These are phyloP conservation scores for Leptopilina clavipes DNA, from an alignment of 1,140 invertebrate genomes.

Conservation along the genomic window DNA sequence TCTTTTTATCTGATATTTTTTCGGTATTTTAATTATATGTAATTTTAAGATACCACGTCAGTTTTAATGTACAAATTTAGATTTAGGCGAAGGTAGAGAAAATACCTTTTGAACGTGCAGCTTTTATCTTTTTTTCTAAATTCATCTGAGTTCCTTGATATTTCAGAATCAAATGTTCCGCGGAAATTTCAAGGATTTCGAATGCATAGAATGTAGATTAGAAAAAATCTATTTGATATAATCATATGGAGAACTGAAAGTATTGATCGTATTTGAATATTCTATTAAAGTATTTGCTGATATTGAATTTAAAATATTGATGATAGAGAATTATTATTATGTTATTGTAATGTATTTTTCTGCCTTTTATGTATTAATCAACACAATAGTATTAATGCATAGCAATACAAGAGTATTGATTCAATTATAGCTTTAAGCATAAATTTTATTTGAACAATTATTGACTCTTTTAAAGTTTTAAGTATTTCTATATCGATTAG, in stretches of 20 bases:
- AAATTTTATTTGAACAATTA: not conserved
- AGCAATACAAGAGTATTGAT: conserved; percentile 1
- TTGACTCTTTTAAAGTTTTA: not conserved
- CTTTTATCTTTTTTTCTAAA: not conserved
- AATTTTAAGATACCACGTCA: not conserved
- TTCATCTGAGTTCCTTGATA: not conserved
- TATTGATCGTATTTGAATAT: conserved; percentile 4
- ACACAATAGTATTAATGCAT: too few species aligned
- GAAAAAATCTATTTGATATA: conserved; percentile 7
- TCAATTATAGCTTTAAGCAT: not conserved
- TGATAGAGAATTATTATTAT: not conserved
- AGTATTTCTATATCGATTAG: not conserved
- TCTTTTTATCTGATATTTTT: not conserved
- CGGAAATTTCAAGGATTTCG: not conserved
- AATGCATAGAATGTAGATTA: not conserved
- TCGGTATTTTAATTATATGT: not conserved
- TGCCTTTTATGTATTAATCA: too few species aligned
- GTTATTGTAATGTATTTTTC: too few species aligned
- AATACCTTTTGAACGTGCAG: not conserved
- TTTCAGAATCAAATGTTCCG: not conserved
- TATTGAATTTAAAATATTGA: not conserved
- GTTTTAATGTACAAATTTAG: not conserved
- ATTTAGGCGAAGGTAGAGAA: not conserved
- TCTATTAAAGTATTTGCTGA: not conserved
- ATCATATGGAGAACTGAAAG: not conserved